phyloP scores from a whole-genome alignment of 2,888 invertebrate genomes.

The Pediacus dermestoides region DNA sequence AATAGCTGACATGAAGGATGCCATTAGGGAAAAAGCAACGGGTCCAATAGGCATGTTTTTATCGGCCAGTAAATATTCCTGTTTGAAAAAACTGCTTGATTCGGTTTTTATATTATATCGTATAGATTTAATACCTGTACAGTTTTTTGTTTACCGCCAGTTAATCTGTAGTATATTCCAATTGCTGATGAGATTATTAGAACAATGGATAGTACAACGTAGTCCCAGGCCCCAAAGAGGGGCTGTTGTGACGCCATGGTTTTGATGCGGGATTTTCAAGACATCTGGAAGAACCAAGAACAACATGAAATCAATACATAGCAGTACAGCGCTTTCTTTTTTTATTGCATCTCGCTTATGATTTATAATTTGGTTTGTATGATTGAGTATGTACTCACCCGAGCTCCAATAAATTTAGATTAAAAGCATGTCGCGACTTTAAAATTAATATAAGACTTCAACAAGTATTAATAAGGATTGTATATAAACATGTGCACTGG shows the following conservation, averaged over 20 bases:
- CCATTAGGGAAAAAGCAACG: conserved; percentile 86
- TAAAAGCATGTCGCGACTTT: too few relatives aligned
- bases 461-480: too few relatives aligned
- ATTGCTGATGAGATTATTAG: conserved; percentile 70
- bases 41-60: conserved; percentile 75
- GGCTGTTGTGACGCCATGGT: conserved; percentile 21
- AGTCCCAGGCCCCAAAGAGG: conserved; percentile 67
- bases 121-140: conserved; percentile 60
- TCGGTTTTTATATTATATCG: background rate
- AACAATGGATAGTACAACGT: conserved; percentile 68
- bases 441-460: too few relatives aligned
- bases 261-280: too few relatives aligned
- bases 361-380: too few relatives aligned
- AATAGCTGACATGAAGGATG: conserved; percentile 91
- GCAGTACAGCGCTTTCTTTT: too few relatives aligned
- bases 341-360: too few relatives aligned
- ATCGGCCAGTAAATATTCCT: conserved; percentile 83
- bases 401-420: too few relatives aligned
- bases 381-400: too few relatives aligned
- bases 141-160: conserved; percentile 81
- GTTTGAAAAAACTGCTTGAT: conserved; percentile 17
- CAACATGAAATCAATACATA: too few relatives aligned
- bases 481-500: too few relatives aligned
- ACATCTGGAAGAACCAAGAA: too few relatives aligned
- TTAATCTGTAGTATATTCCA: conserved; percentile 80